Conservation (phyloP, 1,140 invertebrate genomes). For the Bombus pyrosoma region DNA sequence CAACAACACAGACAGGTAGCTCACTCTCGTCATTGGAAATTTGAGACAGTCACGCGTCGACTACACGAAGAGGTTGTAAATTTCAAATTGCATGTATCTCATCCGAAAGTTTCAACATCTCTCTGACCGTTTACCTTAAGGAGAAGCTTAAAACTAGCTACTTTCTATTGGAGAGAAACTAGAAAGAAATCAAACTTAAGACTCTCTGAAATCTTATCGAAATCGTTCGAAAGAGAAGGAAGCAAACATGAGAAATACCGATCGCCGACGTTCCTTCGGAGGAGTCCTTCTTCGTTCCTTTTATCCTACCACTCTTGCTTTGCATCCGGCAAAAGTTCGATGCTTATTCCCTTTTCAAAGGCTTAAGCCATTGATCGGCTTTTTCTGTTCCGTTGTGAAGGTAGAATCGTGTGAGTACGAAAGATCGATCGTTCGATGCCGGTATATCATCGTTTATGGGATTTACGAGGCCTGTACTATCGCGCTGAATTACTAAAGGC, state of each 20-base stretch:
- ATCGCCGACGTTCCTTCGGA: neutral
- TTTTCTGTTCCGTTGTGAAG: conserved; percentile 39
- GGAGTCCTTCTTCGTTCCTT: neutral
- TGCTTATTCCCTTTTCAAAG: conserved; percentile 44
- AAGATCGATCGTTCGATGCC: conserved; percentile 27
- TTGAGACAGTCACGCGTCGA: too few relatives aligned
- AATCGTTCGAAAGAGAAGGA: neutral
- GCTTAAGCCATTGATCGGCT: conserved; percentile 60
- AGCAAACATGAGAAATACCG: neutral
- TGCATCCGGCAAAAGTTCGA: neutral
- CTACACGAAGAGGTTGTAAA: neutral
- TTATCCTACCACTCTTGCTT: neutral
- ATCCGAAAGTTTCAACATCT: too few relatives aligned
- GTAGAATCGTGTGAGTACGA: conserved; percentile 20
- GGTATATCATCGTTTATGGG: conserved; percentile 69
- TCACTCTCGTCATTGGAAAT: neutral
- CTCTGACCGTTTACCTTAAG: neutral
- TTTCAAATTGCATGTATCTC: neutral
- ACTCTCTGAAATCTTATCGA: neutral
- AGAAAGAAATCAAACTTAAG: neutral
- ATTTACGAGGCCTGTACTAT: conserved; percentile 64
- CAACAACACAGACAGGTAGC: neutral
- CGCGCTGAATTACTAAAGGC: conserved; percentile 67
- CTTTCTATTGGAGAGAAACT: neutral
- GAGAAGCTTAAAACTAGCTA: neutral